These are phyloP conservation scores for Cylindroiulus punctatus DNA, from an alignment of 2,888 invertebrate species.

Conservation along the genomic window DNA sequence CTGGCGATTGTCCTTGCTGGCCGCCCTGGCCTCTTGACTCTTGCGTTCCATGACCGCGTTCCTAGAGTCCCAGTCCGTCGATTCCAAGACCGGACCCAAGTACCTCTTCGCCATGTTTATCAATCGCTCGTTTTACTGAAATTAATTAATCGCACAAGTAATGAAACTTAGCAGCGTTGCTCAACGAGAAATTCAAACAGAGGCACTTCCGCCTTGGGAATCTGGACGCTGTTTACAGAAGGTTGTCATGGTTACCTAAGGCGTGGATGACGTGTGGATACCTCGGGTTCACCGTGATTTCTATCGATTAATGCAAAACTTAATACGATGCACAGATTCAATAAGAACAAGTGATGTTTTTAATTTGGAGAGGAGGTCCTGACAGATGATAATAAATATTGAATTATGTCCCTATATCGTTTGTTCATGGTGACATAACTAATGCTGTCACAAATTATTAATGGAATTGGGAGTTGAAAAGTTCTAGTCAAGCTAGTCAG, in stretches of 20 bases:
- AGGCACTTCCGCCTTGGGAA: neutral
- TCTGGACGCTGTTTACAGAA: neutral
- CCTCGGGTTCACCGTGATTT: neutral
- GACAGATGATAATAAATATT: no score
- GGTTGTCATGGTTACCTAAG: neutral
- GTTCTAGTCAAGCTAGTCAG: no score
- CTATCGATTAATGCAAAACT: no score
- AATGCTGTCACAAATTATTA: no score
- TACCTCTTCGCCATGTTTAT: slow-evolving; percentile 20
- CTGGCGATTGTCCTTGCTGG: slow-evolving; percentile 9
- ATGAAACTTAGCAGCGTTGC: neutral
- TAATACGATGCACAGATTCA: no score
- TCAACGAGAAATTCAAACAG: neutral
- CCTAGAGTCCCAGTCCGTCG: slow-evolving; percentile 7
- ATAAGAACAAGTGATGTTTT: no score
- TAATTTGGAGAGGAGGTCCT: no score
- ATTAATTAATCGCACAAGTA: neutral
- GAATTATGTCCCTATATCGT: no score
- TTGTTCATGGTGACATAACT: no score
- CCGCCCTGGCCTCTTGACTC: slow-evolving; percentile 39
- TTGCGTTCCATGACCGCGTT: slow-evolving; percentile 36
- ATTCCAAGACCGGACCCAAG: neutral
- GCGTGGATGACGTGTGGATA: neutral
- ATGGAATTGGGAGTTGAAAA: no score
- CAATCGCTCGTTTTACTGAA: neutral